Percentiles rank a stretch among this genome's conserved stretches.
phyloP scores from a whole-genome alignment of 2,113 vertebrate genomes.

The Cebus imitator region DNA sequence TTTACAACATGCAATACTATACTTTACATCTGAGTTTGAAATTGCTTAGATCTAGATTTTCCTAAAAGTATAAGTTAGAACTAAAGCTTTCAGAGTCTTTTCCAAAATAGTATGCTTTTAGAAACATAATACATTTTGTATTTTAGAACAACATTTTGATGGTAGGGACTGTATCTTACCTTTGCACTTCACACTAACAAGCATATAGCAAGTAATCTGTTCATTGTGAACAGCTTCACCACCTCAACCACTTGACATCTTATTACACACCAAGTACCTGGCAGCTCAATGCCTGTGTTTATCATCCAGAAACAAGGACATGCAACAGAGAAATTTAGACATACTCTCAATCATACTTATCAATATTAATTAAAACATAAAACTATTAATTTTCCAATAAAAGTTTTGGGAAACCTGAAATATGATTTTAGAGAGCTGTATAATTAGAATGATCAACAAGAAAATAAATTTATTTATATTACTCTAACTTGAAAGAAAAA shows the following conservation, averaged over 20 bases:
- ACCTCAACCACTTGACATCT: not conserved
- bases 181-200: not conserved
- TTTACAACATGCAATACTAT: not conserved
- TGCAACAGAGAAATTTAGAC: not conserved
- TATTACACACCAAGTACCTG: not conserved
- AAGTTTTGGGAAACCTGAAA: conserved; percentile 25
- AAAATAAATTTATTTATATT: not conserved
- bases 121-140: not conserved
- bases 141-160: not conserved
- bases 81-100: conserved; percentile 33
- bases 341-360: not conserved
- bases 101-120: not conserved
- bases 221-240: not conserved
- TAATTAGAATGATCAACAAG: not conserved
- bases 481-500: not conserved
- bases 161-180: not conserved
- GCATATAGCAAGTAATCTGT: not conserved
- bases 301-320: not conserved
- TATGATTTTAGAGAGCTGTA: not conserved
- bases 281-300: not conserved
- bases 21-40: not conserved
- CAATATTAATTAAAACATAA: not conserved
- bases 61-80: not conserved
- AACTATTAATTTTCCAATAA: conserved; percentile 39
- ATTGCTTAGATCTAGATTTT: not conserved